Conservation (phyloP, 92 coral and sea anemone genomes). For the Chrysogorgia sp. region DNA sequence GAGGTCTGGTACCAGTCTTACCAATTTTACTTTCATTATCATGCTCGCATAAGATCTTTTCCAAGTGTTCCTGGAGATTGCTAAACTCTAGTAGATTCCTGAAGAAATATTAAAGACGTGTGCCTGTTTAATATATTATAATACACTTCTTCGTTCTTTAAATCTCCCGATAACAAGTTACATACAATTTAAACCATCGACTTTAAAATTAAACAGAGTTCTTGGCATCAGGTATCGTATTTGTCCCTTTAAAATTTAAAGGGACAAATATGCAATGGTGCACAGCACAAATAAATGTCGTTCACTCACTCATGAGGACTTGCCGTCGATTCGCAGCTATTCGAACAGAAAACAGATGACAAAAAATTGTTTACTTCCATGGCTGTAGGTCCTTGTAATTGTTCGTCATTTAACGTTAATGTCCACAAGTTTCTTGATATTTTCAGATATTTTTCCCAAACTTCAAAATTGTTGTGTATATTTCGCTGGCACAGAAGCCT, state of each 20-base stretch:
- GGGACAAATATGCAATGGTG: too few relatives aligned
- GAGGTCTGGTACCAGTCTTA: conserved; percentile 6
- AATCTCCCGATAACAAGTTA: too few relatives aligned
- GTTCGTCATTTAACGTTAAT: not conserved
- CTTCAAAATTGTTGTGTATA: too few relatives aligned
- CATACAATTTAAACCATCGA: too few relatives aligned
- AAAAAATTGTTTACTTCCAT: conserved; percentile 90
- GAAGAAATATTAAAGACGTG: not conserved
- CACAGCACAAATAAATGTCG: not conserved
- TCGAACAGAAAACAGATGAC: conserved; percentile 79
- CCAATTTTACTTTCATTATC: conserved; percentile 66
- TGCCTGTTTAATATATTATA: too few relatives aligned
- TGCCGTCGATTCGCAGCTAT: conserved; percentile 74
- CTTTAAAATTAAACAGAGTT: too few relatives aligned
- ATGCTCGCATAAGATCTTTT: conserved; percentile 75
- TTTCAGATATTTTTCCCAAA: too few relatives aligned
- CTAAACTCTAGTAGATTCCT: conserved; percentile 89
- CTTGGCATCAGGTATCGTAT: too few relatives aligned
- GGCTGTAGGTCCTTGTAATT: not conserved
- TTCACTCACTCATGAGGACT: conserved; percentile 78
- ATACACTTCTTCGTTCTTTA: too few relatives aligned
- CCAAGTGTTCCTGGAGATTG: conserved; percentile 85
- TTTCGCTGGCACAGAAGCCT: too few relatives aligned
- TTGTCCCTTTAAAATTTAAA: too few relatives aligned
- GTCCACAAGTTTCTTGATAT: not conserved